Evolutionary conservation across 2,113 vertebrate genomes (phyloP).

Genomic region (Murina feae): DNA sequence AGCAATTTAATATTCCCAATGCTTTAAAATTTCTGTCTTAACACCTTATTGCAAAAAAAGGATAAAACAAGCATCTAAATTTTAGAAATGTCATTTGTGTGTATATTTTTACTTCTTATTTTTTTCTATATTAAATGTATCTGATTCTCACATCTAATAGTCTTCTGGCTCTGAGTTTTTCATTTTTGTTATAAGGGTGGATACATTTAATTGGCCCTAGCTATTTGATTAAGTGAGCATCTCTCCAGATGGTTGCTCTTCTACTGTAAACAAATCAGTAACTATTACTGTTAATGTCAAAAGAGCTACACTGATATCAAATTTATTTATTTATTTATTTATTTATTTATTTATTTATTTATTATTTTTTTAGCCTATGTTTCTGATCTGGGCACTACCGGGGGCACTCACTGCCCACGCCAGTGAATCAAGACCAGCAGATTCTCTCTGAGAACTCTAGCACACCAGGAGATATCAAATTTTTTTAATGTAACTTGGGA

Average conservation of each 20-base stretch:
- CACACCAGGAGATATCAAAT: too few relatives aligned
- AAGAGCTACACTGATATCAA: neutral
- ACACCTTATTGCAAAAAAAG: neutral
- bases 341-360: too few relatives aligned
- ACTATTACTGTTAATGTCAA: constrained; percentile 28
- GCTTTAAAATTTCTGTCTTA: constrained; percentile 17
- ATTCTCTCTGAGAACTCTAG: too few relatives aligned
- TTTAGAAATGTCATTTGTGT: constrained; percentile 26
- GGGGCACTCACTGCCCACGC: too few relatives aligned
- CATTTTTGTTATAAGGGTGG: constrained; percentile 11
- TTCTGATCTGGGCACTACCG: too few relatives aligned
- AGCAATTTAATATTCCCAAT: neutral
- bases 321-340: too few relatives aligned
- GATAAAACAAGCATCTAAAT: neutral
- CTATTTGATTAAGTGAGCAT: constrained; percentile 47
- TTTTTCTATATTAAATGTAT: constrained; percentile 27
- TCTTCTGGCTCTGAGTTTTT: neutral
- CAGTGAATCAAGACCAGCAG: too few relatives aligned
- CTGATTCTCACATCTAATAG: neutral
- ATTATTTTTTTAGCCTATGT: too few relatives aligned
- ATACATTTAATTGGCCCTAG: constrained; percentile 35
- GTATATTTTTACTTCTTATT: neutral
- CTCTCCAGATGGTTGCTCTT: constrained; percentile 1
- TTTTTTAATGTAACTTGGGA: neutral
- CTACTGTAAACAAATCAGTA: constrained; percentile 30